A percentile compares a stretch with the other conserved stretches of the same genome.
phyloP scores from a whole-genome alignment of 2,797 vertebrate species.

The Epinephelus awoara region DNA sequence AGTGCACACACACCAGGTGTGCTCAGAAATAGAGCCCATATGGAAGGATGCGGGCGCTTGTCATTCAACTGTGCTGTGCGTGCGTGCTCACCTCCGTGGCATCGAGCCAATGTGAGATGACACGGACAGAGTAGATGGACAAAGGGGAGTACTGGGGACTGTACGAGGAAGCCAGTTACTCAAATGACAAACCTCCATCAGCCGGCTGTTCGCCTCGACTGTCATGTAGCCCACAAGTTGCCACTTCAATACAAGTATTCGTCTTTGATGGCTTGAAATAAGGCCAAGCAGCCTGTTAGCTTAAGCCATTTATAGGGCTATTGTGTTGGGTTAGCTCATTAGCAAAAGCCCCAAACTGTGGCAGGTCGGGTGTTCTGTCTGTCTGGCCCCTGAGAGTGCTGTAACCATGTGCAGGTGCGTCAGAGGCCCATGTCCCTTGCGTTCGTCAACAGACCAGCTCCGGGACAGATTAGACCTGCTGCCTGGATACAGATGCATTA shows the following conservation, averaged over 20 bases:
- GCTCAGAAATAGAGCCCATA: constrained; percentile 68
- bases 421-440: constrained; percentile 63
- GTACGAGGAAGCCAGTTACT: constrained; percentile 48
- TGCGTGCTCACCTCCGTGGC: constrained; percentile 61
- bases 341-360: constrained; percentile 36
- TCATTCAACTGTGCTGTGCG: constrained; percentile 54
- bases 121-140: constrained; percentile 24
- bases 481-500: constrained; percentile 80
- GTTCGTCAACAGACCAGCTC: constrained; percentile 70
- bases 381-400: constrained; percentile 52
- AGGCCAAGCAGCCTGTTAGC: constrained; percentile 9
- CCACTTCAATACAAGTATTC: constrained; percentile 16
- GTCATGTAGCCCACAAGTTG: constrained; percentile 18
- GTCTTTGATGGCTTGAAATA: constrained; percentile 10
- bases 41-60: constrained; percentile 48
- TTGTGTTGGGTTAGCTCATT: constrained; percentile 46
- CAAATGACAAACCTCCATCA: constrained; percentile 65
- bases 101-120: constrained; percentile 55
- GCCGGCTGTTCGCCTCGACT: constrained; percentile 57
- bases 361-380: constrained; percentile 13
- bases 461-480: constrained; percentile 77
- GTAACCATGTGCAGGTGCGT: constrained; percentile 79
- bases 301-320: constrained; percentile 12
- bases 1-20: constrained; percentile 78
- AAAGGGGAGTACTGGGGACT: constrained; percentile 33